These are phyloP conservation scores for Melikaiella ostensackeni DNA, from an alignment of 2,888 invertebrate genomes.

Conservation along the genomic window DNA sequence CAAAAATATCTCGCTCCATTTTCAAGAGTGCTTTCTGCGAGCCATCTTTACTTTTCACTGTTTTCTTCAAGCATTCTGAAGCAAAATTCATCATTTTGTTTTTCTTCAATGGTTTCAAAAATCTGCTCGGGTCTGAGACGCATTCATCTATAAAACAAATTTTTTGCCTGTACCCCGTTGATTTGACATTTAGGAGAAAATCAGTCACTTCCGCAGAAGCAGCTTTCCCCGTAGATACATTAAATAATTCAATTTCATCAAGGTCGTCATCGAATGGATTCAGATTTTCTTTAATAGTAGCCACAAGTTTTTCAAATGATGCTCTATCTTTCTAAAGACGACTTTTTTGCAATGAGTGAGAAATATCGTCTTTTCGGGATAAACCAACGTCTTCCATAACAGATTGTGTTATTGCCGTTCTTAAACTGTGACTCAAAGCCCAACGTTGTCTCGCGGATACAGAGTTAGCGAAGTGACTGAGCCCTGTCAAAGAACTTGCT, in stretches of 20 bases:
- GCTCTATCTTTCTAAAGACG: slow-evolving; percentile 57
- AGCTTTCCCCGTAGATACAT: slow-evolving; percentile 67
- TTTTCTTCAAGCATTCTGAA: slow-evolving; percentile 56
- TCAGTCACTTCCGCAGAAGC: slow-evolving; percentile 62
- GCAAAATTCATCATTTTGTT: slow-evolving; percentile 65
- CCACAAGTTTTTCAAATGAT: slow-evolving; percentile 54
- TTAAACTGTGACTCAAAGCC: slow-evolving; percentile 66
- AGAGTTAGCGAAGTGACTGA: too few relatives aligned
- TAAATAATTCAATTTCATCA: slow-evolving; percentile 58
- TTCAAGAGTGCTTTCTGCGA: slow-evolving; percentile 58
- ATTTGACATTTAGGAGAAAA: slow-evolving; percentile 62
- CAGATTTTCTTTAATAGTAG: slow-evolving; percentile 54
- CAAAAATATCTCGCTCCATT: slow-evolving; percentile 63
- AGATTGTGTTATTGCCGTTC: slow-evolving; percentile 60
- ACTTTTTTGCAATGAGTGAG: slow-evolving; percentile 51
- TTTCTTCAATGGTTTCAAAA: slow-evolving; percentile 60
- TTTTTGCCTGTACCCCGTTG: slow-evolving; percentile 56
- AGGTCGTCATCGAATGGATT: slow-evolving; percentile 59
- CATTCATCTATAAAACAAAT: slow-evolving; percentile 53
- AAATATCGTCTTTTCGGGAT: slow-evolving; percentile 62
- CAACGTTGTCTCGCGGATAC: too few relatives aligned
- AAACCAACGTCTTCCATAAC: slow-evolving; percentile 53
- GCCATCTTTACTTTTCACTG: slow-evolving; percentile 56
- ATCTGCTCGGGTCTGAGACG: slow-evolving; percentile 50
- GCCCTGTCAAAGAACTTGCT: too few relatives aligned